Percentiles rank a stretch among this genome's conserved stretches.
phyloP scores from a whole-genome alignment of 1,140 invertebrate species.

The Streblospio benedicti region DNA sequence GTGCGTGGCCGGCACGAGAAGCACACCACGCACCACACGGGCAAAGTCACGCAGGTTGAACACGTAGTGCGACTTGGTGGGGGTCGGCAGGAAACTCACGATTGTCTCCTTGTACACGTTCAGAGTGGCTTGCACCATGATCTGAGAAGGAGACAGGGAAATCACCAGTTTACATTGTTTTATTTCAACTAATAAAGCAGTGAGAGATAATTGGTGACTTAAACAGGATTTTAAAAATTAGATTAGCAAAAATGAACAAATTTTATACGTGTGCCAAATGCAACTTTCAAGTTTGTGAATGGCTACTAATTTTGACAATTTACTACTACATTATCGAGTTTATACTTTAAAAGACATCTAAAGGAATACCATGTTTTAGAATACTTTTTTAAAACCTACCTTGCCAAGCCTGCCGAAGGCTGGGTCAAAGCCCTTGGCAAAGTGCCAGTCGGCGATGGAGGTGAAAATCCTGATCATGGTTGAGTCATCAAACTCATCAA shows the following conservation, averaged over 20 bases:
- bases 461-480: constrained; percentile 47
- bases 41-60: constrained; percentile 49
- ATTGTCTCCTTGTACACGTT: constrained; percentile 46
- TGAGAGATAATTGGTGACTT: too few relatives aligned
- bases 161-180: neutral
- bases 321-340: too few relatives aligned
- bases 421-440: constrained; percentile 44
- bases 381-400: constrained; percentile 52
- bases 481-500: constrained; percentile 47
- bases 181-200: constrained; percentile 1
- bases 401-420: constrained; percentile 60
- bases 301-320: too few relatives aligned
- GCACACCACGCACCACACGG: constrained; percentile 48
- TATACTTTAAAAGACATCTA: too few relatives aligned
- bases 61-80: constrained; percentile 47
- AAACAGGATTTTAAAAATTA: too few relatives aligned
- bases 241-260: too few relatives aligned
- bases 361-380: too few relatives aligned
- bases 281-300: too few relatives aligned
- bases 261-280: too few relatives aligned
- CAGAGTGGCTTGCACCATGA: constrained; percentile 44
- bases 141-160: constrained; percentile 23
- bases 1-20: constrained; percentile 39
- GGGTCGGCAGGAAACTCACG: constrained; percentile 45
- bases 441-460: constrained; percentile 47